phyloP scores from a whole-genome alignment of 2,888 invertebrate species.

The Stenolophus ochropezus region DNA sequence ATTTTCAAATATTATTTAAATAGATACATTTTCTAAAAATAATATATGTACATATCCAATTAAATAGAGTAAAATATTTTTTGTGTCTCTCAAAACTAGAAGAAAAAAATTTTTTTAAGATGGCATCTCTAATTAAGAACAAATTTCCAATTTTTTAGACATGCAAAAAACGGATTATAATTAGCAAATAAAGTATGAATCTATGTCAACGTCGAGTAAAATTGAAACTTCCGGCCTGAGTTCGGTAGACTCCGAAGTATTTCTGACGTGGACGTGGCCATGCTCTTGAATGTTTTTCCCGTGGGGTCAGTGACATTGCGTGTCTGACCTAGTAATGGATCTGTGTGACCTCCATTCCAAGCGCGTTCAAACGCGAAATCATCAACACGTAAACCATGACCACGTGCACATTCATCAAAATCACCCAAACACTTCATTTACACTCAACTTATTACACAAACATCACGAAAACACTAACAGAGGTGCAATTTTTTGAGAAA shows the following conservation, averaged over 20 bases:
- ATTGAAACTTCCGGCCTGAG: not conserved
- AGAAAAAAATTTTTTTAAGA: too few relatives aligned
- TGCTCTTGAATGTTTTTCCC: conserved; percentile 31
- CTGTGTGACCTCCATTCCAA: conserved; percentile 64
- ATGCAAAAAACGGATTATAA: not conserved
- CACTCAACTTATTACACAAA: too few relatives aligned
- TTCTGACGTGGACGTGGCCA: conserved; percentile 38
- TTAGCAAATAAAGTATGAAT: conserved; percentile 10
- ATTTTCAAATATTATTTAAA: too few relatives aligned
- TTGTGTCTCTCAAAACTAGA: too few relatives aligned
- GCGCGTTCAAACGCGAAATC: conserved; percentile 52
- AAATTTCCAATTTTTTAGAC: not conserved
- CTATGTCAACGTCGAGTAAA: conserved; percentile 24
- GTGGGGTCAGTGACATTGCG: conserved; percentile 51
- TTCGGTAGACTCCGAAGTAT: conserved; percentile 38
- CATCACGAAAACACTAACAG: too few relatives aligned
- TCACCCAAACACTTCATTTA: too few relatives aligned
- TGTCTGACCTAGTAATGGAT: conserved; percentile 64
- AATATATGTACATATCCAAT: too few relatives aligned
- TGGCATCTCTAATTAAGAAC: not conserved
- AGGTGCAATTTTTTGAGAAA: too few relatives aligned
- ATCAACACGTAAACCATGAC: conserved; percentile 2
- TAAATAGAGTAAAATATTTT: too few relatives aligned
- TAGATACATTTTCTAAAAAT: too few relatives aligned
- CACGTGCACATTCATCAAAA: not conserved